phyloP scores from a whole-genome alignment of 2,113 vertebrate genomes.

The Poecile atricapillus region DNA sequence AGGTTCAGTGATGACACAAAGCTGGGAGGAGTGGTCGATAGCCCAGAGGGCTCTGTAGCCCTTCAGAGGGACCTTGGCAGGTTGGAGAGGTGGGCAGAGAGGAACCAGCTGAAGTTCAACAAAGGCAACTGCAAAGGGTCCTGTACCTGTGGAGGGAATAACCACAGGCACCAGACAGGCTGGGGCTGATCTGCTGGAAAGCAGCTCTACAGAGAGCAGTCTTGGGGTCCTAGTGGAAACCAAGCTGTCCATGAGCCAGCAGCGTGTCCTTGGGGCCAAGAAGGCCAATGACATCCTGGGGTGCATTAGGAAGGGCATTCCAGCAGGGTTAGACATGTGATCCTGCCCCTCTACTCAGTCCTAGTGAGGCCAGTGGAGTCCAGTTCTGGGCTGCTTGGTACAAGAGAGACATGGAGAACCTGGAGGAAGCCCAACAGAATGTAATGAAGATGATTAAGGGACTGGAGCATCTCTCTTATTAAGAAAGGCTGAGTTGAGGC shows the following conservation, averaged over 20 bases:
- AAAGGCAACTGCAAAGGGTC: not conserved
- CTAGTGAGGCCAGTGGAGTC: not conserved
- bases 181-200: not conserved
- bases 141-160: not conserved
- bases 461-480: not conserved
- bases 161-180: not conserved
- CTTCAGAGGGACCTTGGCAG: not conserved
- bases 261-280: no score
- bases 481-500: not conserved
- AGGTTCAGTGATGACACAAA: not conserved
- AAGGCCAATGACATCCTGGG: accelerated
- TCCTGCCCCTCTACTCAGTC: accelerated
- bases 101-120: accelerated
- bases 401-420: not conserved
- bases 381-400: not conserved
- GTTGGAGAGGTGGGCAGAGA: not conserved
- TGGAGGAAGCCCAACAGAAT: not conserved
- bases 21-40: not conserved
- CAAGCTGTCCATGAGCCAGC: not conserved
- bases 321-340: accelerated
- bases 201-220: not conserved
- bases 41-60: accelerated
- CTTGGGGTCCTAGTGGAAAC: accelerated
- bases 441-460: no score
- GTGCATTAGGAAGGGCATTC: not conserved